Evolutionary conservation across 1,140 invertebrate species (phyloP).

Genomic region (Thalassaphorura encarpata): DNA sequence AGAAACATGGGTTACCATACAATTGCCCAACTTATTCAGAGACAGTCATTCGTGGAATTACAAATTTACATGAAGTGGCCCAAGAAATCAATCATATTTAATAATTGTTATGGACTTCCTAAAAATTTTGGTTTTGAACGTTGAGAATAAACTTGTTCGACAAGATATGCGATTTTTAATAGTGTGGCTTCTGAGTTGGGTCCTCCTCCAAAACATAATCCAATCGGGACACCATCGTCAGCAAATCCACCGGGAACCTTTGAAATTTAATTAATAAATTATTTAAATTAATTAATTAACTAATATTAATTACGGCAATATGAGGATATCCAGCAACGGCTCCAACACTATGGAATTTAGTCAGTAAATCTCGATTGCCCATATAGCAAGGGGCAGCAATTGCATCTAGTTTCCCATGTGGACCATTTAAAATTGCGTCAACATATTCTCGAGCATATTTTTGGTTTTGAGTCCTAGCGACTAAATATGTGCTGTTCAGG

Average conservation of each 20-base stretch:
- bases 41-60: not conserved
- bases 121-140: too few relatives aligned
- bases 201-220: too few relatives aligned
- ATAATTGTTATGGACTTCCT: too few relatives aligned
- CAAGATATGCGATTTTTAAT: too few relatives aligned
- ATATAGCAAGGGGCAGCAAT: not conserved
- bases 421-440: not conserved
- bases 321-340: constrained; percentile 4
- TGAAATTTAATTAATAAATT: too few relatives aligned
- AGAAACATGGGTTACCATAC: constrained; percentile 18
- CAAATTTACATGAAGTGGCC: not conserved
- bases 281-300: too few relatives aligned
- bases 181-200: too few relatives aligned
- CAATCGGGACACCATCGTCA: too few relatives aligned
- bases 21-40: constrained; percentile 3
- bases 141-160: too few relatives aligned
- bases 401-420: not conserved
- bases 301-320: constrained; percentile 1
- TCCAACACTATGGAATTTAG: not conserved
- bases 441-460: not conserved
- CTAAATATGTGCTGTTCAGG: constrained; percentile 6
- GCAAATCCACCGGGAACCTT: too few relatives aligned
- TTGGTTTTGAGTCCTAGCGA: not conserved
- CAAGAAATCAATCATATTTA: not conserved
- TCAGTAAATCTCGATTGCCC: not conserved